Percentiles rank a stretch among this genome's conserved stretches.
Conservation (phyloP, 35 echinoderm and acorn worm genomes). For the Chiridota heheva region DNA sequence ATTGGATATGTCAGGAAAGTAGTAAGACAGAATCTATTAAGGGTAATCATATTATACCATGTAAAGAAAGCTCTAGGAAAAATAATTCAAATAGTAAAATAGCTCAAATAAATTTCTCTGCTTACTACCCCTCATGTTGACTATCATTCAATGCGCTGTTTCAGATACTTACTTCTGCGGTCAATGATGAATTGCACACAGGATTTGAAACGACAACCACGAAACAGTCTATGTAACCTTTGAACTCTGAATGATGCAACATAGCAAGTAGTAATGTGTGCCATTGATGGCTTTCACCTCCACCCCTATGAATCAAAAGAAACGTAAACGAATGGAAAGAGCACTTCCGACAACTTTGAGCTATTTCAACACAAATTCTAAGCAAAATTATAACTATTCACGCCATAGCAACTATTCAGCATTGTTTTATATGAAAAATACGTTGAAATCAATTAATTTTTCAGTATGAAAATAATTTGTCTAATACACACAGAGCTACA, state of each 20-base stretch:
- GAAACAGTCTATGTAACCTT: constrained; percentile 49
- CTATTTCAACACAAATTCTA: neutral
- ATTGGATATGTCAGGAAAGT: neutral
- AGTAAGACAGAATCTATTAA: neutral
- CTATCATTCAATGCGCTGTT: neutral
- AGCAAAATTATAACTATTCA: neutral
- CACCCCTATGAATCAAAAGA: neutral
- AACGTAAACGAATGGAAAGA: neutral
- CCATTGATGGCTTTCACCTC: constrained; percentile 12
- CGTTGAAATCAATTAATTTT: no score
- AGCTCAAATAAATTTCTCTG: neutral
- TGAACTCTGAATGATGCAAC: constrained; percentile 45
- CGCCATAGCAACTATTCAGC: neutral
- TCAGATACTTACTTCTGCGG: constrained; percentile 24
- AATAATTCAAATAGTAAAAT: neutral
- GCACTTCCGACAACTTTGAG: neutral
- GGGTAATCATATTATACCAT: neutral
- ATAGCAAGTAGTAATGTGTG: constrained; percentile 29
- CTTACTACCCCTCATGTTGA: neutral
- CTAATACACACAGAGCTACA: no score
- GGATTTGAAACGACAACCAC: constrained; percentile 10
- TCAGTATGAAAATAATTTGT: no score
- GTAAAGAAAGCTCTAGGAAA: neutral
- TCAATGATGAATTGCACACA: constrained; percentile 22
- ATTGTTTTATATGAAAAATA: neutral